Conservation (phyloP, 2,797 vertebrate genomes). For the Mormyrus proboscirostris region DNA sequence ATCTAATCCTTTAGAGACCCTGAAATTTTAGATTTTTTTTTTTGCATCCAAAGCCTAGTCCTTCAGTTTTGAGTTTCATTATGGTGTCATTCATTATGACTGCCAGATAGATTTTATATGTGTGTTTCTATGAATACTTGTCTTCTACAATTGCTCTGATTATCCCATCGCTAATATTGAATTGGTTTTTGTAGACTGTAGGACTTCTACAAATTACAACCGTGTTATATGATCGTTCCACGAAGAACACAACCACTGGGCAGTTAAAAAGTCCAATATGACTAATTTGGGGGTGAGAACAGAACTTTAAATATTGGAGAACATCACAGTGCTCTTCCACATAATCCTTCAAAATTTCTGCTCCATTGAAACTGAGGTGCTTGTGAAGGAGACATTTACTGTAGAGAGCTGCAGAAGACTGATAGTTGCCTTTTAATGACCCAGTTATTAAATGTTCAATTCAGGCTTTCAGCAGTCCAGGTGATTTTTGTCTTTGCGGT, state of each 20-base stretch:
- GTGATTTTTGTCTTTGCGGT: not conserved
- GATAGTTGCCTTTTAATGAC: not conserved
- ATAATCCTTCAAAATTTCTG: not conserved
- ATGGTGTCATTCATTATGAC: not conserved
- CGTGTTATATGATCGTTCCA: not conserved
- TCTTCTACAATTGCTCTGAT: not conserved
- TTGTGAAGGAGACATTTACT: not conserved
- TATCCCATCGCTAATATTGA: not conserved
- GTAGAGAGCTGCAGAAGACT: not conserved
- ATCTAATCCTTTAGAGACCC: not conserved
- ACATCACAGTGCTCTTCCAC: not conserved
- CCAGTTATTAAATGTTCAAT: not conserved
- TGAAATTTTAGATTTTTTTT: not conserved
- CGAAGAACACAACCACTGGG: not conserved
- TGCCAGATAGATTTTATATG: not conserved
- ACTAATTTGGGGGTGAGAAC: not conserved
- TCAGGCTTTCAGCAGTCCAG: not conserved
- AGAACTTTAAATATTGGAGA: not conserved
- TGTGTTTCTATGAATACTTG: not conserved
- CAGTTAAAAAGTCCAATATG: not conserved
- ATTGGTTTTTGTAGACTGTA: not conserved
- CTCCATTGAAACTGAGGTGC: not conserved
- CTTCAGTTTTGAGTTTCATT: not conserved
- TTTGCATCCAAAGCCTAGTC: not conserved
- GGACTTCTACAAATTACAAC: not conserved